Conservation (phyloP, 2,888 invertebrate species). For the Glaucopsyche alexis region DNA sequence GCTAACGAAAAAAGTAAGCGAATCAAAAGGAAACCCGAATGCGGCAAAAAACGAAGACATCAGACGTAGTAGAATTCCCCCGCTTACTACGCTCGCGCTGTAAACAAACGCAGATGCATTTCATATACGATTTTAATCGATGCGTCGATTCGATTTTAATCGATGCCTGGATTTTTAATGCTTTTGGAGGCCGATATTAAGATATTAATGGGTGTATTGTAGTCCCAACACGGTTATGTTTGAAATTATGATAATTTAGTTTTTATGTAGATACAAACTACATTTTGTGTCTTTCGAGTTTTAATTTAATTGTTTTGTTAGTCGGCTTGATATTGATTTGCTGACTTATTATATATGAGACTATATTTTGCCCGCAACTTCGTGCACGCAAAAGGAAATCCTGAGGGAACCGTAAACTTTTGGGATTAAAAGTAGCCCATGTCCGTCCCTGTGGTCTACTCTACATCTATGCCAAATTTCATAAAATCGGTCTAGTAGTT, state of each 20-base stretch:
- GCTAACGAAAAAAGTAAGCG: constrained; percentile 60
- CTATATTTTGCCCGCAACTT: too few relatives aligned
- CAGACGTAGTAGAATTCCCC: constrained; percentile 59
- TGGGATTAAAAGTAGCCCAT: too few relatives aligned
- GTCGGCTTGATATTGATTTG: background rate
- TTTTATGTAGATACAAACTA: constrained; percentile 5
- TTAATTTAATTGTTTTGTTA: background rate
- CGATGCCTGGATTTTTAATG: constrained; percentile 21
- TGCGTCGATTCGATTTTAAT: constrained; percentile 35
- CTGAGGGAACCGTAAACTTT: too few relatives aligned
- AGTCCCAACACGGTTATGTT: background rate
- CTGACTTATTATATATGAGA: too few relatives aligned
- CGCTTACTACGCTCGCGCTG: constrained; percentile 60
- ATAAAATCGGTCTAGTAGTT: too few relatives aligned
- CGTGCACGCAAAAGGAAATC: too few relatives aligned
- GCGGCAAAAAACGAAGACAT: constrained; percentile 47
- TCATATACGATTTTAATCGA: constrained; percentile 41
- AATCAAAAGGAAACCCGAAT: constrained; percentile 51
- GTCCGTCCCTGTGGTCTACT: too few relatives aligned
- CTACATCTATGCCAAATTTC: too few relatives aligned
- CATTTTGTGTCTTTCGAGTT: background rate
- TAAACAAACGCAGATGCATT: constrained; percentile 49
- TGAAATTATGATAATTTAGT: background rate
- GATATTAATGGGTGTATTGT: too few relatives aligned
- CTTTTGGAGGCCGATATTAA: too few relatives aligned